These are phyloP conservation scores for Anthoptus insignis DNA, from an alignment of 2,888 invertebrate species.

Conservation along the genomic window DNA sequence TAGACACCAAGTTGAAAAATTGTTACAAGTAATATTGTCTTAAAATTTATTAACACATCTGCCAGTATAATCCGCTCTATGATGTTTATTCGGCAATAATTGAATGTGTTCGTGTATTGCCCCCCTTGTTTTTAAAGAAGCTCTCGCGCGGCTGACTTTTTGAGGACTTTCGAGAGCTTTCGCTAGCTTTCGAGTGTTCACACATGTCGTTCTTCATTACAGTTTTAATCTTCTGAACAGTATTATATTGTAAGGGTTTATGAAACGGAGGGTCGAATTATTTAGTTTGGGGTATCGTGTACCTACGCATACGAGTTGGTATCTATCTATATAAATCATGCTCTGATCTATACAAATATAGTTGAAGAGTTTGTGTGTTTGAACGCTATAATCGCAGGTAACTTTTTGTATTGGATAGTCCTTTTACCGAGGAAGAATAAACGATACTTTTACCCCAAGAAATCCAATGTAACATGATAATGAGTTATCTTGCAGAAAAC, in stretches of 20 bases:
- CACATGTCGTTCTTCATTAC: slow-evolving; percentile 36
- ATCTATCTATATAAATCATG: no score
- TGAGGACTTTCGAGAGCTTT: slow-evolving; percentile 56
- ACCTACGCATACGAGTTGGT: no score
- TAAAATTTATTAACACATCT: slow-evolving; percentile 11
- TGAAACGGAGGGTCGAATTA: no score
- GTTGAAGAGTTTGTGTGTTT: no score
- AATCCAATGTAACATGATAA: no score
- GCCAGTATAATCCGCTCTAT: slow-evolving; percentile 6
- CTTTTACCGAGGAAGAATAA: no score
- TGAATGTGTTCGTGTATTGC: slow-evolving; percentile 66
- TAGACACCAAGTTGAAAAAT: not conserved
- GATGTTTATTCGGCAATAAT: slow-evolving; percentile 76
- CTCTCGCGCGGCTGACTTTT: slow-evolving; percentile 65
- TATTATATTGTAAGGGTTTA: slow-evolving; percentile 19
- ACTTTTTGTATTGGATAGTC: no score
- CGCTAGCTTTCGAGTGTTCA: slow-evolving; percentile 38
- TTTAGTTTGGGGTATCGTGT: no score
- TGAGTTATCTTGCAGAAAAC: no score
- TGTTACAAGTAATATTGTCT: not conserved
- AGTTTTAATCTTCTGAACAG: slow-evolving; percentile 21
- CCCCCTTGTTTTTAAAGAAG: slow-evolving; percentile 70
- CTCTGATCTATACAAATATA: no score
- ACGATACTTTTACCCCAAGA: no score
- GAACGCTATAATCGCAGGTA: no score